Base-by-base conservation (phyloP, 2,113 vertebrate species). In the Choloepus hoffmanni region DNA sequence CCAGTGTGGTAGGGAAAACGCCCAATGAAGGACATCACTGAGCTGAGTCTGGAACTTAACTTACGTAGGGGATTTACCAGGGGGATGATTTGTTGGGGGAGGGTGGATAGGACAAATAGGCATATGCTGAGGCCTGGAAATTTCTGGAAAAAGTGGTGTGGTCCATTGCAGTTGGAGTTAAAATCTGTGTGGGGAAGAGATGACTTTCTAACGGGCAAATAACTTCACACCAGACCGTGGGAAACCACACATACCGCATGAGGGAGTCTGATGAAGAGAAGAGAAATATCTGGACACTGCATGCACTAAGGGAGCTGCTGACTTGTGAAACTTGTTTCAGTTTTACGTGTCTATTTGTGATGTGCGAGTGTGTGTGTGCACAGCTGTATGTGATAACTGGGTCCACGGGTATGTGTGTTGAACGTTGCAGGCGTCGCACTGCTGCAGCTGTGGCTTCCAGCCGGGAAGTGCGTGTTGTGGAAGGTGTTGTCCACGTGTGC, bases 401-500 rank as follows among this genome's bases (percentile, higher is more conserved):
- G 23, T 26, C 30, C 76, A 40, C 5, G 30, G n/a, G 10, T 7
- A 18, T 18, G 13, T 2, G 5, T 0, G 21, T 3, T 63, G 28
- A 24, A 4, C 21, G 5, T 4, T 3, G 8, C 21, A 40, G 16
- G 16, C 0, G 24, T 30, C 53, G 1, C 30, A 0, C 4, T 12
- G 7, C 43, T 60, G 45, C 26, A 33, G 43, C 10, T n/a, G 62
- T 16, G 15, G 72, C 30, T 53, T 28, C 33, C 63, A 7, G 4
- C 8, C 1, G 15, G 45, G 14, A n/a, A 7, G 19, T 21, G 48
- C 14, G 19, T 30, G 33, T 16, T 8, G 1, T 0, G 4, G 82
- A 13, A 12, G 1, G 13, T 0, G 7, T 12, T 0, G 16, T 23
- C 15, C 5, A 1, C 0, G 0, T 1, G 28, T 30, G 16, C 19